Base-by-base conservation (phyloP, 2,888 invertebrate species). In the Odontothrips loti region DNA sequence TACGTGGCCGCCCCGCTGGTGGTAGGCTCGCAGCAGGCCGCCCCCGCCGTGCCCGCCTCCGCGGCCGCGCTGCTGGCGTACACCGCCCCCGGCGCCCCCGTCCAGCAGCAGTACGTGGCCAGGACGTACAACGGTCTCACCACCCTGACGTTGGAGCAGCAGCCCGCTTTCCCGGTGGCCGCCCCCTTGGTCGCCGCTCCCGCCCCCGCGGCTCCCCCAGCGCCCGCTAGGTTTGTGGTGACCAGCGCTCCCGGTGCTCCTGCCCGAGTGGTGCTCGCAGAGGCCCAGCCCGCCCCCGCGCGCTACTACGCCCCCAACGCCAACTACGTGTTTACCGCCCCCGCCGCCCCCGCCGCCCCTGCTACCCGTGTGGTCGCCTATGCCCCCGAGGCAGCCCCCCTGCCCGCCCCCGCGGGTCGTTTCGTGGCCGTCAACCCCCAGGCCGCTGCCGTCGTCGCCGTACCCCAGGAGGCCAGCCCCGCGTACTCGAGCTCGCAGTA, bases 401-500 rank as follows among this genome's bases (percentile, higher is more conserved):
- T n/a, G 20, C 20, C n/a, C n/a, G 68, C 68, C 68, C 68, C 68
- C 27, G 68, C 23, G 34, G 34, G 3, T 6, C 34, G 34, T 6
- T 2, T 43, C 34, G 34, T 43, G 34, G 2, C 34, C 34, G 34
- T 43, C 34, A 12, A 23, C 27, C 23, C 68, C 68, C n/a, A 20
- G 11, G 68, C 68, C 68, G 23, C 68, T 10, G 68, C 68, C 68
- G 68, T 27, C 23, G 68, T 75, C 23, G 23, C 27, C 68, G 68
- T 27, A 9, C 78, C 78, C 75, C 47, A n/a, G 23, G 80, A 75
- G 27, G 78, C 80, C 20, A 63, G 23, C 17, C 80, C 80, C 23
- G n/a, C 63, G 29, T 58, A 29, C 68, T 58, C 43, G 8, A 63
- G 80, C 80, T 23, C 80, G 27, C 68, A 75, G 68, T 75, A 75